phyloP scores from a whole-genome alignment of 2,888 invertebrate species.

The Mystacides longicornis region DNA sequence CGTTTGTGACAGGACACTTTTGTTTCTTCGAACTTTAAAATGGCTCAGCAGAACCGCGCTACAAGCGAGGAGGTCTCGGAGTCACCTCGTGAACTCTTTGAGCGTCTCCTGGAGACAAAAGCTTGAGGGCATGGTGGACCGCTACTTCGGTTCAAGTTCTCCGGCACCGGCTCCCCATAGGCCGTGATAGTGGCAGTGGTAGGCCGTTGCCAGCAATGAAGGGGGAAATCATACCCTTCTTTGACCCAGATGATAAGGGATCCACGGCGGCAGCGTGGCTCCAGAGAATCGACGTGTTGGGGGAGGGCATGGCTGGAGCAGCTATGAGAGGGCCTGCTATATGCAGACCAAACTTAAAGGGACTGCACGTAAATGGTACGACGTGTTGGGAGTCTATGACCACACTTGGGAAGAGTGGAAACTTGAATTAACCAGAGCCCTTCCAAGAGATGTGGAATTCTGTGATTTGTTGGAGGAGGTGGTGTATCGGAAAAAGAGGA shows the following conservation, averaged over 20 bases:
- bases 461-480: slow-evolving; percentile 29
- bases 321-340: slow-evolving; percentile 13
- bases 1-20: no score
- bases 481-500: slow-evolving; percentile 27
- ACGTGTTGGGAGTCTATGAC: slow-evolving; percentile 27
- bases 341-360: slow-evolving; percentile 26
- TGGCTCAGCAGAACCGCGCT: no score
- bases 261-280: no score
- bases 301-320: slow-evolving; percentile 27
- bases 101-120: no score
- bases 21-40: no score
- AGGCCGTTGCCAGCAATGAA: neutral
- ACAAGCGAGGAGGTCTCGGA: no score
- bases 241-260: no score
- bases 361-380: slow-evolving; percentile 27
- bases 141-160: no score
- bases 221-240: neutral
- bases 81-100: no score
- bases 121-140: no score
- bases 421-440: slow-evolving; percentile 22
- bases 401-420: slow-evolving; percentile 30
- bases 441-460: slow-evolving; percentile 28
- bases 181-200: slow-evolving; percentile 39
- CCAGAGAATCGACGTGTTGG: slow-evolving; percentile 29
- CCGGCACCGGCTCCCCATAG: neutral